Conservation (phyloP, 2,113 vertebrate species). For the Chamaetylas fuelleborni region DNA sequence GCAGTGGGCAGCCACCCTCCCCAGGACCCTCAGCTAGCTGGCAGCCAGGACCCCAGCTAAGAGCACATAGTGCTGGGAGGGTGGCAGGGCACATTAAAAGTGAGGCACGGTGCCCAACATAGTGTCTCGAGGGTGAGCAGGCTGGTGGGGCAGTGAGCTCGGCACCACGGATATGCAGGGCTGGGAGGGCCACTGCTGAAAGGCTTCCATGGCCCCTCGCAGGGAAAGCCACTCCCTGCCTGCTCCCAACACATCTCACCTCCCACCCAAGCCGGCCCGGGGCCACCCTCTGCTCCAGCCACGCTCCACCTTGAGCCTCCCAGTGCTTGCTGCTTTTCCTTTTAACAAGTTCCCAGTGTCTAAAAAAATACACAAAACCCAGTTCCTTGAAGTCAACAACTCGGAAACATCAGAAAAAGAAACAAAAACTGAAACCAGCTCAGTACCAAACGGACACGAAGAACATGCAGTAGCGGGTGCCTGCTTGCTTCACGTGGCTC, state of each 20-base stretch:
- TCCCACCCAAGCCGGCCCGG: rapidly evolving
- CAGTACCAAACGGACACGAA: slow-evolving; percentile 53
- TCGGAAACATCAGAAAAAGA: slow-evolving; percentile 5
- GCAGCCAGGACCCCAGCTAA: background rate
- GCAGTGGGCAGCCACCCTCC: background rate
- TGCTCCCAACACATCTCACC: background rate
- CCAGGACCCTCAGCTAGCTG: background rate
- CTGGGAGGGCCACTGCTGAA: rapidly evolving
- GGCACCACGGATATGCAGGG: rapidly evolving
- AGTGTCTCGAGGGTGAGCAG: rapidly evolving
- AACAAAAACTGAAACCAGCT: slow-evolving; percentile 53
- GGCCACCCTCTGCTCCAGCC: background rate
- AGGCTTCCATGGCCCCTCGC: background rate
- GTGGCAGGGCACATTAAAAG: background rate
- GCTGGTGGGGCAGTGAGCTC: background rate
- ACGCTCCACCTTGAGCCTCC: background rate
- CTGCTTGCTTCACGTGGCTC: background rate
- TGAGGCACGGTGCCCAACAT: rapidly evolving
- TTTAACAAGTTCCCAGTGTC: slow-evolving; percentile 55
- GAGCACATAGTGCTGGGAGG: rapidly evolving
- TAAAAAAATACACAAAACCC: slow-evolving; percentile 49
- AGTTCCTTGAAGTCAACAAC: slow-evolving; percentile 46
- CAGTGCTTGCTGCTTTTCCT: slow-evolving; percentile 26
- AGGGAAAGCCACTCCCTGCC: background rate
- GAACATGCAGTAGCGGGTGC: slow-evolving; percentile 34